These are phyloP conservation scores for Cyanoliseus patagonus DNA, from an alignment of 2,113 vertebrate genomes.

Conservation along the genomic window DNA sequence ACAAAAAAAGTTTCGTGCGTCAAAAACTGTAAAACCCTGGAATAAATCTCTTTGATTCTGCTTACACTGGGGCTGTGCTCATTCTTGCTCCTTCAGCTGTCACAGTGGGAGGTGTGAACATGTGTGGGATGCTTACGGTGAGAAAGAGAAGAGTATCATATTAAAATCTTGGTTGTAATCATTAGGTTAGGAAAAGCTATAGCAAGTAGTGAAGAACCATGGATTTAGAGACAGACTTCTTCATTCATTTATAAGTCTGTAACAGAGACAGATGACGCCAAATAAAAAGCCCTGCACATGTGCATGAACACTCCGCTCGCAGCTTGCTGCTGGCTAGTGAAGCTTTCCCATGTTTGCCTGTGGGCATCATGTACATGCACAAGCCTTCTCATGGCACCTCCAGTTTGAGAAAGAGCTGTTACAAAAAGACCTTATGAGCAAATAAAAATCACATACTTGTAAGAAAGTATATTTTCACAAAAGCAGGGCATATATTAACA, in stretches of 20 bases:
- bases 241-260: neutral
- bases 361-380: neutral
- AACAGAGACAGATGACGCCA: neutral
- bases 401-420: neutral
- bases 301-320: neutral
- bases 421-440: neutral
- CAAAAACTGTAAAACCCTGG: neutral
- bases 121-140: neutral
- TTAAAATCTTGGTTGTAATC: neutral
- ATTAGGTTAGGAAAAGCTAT: neutral
- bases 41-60: slow-evolving; percentile 24
- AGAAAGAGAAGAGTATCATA: neutral
- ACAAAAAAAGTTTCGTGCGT: neutral
- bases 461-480: neutral
- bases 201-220: neutral
- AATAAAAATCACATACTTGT: neutral
- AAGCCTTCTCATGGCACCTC: neutral
- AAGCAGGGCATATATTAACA: neutral
- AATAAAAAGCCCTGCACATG: neutral
- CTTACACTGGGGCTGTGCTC: neutral
- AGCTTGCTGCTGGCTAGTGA: neutral
- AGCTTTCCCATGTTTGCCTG: neutral
- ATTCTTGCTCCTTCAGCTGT: neutral
- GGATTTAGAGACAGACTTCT: neutral
- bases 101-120: neutral